These are phyloP conservation scores for Dryoscopus gambensis DNA, from an alignment of 2,113 vertebrate species.

Conservation along the genomic window DNA sequence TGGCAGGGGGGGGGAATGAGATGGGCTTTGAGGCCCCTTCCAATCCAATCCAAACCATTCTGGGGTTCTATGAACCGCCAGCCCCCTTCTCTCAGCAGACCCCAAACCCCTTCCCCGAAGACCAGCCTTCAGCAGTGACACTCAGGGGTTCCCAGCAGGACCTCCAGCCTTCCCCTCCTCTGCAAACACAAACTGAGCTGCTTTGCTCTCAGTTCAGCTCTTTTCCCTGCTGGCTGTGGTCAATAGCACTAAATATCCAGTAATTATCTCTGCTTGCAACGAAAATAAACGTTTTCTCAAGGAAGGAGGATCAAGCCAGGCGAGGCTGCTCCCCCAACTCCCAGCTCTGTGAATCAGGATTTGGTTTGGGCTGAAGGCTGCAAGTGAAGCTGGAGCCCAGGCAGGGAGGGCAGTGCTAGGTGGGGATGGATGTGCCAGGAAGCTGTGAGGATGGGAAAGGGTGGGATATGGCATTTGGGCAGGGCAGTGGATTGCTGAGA, in stretches of 20 bases:
- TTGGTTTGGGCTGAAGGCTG: not conserved
- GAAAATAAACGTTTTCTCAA: not conserved
- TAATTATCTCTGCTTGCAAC: not conserved
- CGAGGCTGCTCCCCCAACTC: not conserved
- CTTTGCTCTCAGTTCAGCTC: not conserved
- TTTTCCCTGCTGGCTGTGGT: not conserved
- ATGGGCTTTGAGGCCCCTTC: not conserved
- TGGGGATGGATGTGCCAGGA: not conserved
- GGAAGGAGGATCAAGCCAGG: not conserved
- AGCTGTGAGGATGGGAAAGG: not conserved
- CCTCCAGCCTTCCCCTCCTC: not conserved
- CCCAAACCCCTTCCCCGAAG: not conserved
- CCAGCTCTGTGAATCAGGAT: not conserved
- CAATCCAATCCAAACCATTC: not conserved
- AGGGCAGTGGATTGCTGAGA: not conserved
- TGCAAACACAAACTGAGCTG: not conserved
- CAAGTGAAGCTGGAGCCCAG: not conserved
- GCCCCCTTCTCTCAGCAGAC: not conserved
- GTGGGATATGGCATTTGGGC: accelerated
- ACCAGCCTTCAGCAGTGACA: not conserved
- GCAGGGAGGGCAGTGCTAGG: not conserved
- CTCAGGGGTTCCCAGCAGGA: not conserved
- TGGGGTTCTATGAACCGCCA: not conserved
- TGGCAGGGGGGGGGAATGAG: not conserved
- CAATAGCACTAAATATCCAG: not conserved